Conservation (phyloP, 2,888 invertebrate genomes). For the Bibio marci region DNA sequence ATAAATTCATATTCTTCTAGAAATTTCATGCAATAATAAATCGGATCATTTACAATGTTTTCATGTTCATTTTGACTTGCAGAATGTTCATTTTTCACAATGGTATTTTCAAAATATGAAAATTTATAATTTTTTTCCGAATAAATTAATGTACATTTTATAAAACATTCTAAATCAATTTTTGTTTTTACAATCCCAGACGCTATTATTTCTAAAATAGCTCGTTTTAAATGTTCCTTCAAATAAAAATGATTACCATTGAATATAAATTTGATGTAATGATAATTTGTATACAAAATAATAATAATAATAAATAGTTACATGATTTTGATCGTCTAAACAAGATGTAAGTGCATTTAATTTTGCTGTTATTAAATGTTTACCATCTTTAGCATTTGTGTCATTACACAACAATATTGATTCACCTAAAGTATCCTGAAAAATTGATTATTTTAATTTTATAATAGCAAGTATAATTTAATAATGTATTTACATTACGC, state of each 20-base stretch:
- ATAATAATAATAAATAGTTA: slow-evolving; percentile 12
- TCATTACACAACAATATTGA: slow-evolving; percentile 78
- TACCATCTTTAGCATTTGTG: slow-evolving; percentile 51
- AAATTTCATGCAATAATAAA: slow-evolving; percentile 46
- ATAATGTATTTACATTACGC: too few relatives aligned
- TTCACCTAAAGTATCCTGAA: slow-evolving; percentile 52
- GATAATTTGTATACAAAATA: too few relatives aligned
- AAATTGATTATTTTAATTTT: not conserved
- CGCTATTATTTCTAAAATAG: slow-evolving; percentile 67
- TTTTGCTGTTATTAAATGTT: slow-evolving; percentile 44
- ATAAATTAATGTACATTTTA: slow-evolving; percentile 56
- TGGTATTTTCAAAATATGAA: slow-evolving; percentile 1
- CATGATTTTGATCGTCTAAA: slow-evolving; percentile 45
- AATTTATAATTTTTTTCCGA: slow-evolving; percentile 14
- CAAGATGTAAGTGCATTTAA: slow-evolving; percentile 68
- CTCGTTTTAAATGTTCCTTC: slow-evolving; percentile 41
- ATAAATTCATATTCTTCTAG: slow-evolving; percentile 69
- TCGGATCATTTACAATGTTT: slow-evolving; percentile 21
- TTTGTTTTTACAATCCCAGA: slow-evolving; percentile 63
- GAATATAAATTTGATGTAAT: not conserved
- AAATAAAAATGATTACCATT: not conserved
- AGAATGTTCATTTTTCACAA: not conserved
- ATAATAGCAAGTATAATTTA: too few relatives aligned
- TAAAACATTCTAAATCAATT: slow-evolving; percentile 56
- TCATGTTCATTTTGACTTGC: slow-evolving; percentile 11